These are phyloP conservation scores for Ornithoptera alexandrae DNA, from an alignment of 2,888 invertebrate species.

Conservation along the genomic window DNA sequence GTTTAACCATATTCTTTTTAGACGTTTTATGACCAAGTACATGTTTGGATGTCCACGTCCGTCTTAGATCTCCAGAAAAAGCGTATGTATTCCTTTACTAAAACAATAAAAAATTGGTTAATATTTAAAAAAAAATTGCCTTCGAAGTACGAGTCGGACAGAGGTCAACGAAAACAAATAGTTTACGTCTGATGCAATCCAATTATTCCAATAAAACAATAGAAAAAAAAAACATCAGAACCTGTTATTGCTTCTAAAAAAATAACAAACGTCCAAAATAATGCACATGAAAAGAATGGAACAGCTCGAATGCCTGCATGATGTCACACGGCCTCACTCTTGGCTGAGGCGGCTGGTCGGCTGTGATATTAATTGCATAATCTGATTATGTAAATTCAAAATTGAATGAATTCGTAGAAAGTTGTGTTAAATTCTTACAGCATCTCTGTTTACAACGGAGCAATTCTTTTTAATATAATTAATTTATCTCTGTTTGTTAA, in stretches of 20 bases:
- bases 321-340: constrained; percentile 19
- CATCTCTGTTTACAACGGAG: background rate
- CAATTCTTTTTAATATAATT: background rate
- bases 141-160: background rate
- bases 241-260: constrained; percentile 11
- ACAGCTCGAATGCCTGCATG: constrained; percentile 9
- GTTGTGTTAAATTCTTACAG: background rate
- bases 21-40: too few species aligned
- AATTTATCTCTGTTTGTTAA: background rate
- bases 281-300: constrained; percentile 17
- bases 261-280: constrained; percentile 21
- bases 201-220: constrained; percentile 20
- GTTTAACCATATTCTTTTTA: too few species aligned
- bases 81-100: too few species aligned
- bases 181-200: constrained; percentile 17
- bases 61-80: too few species aligned
- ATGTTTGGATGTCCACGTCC: too few species aligned
- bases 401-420: constrained; percentile 18
- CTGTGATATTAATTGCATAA: constrained; percentile 22
- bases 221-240: constrained; percentile 8
- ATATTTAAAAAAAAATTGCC: background rate
- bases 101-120: too few species aligned
- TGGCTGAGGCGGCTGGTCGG: constrained; percentile 3
- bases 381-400: constrained; percentile 22
- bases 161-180: constrained; percentile 9